Evolutionary conservation across 2,113 vertebrate species (phyloP).

Genomic region (Pluvialis apricaria): DNA sequence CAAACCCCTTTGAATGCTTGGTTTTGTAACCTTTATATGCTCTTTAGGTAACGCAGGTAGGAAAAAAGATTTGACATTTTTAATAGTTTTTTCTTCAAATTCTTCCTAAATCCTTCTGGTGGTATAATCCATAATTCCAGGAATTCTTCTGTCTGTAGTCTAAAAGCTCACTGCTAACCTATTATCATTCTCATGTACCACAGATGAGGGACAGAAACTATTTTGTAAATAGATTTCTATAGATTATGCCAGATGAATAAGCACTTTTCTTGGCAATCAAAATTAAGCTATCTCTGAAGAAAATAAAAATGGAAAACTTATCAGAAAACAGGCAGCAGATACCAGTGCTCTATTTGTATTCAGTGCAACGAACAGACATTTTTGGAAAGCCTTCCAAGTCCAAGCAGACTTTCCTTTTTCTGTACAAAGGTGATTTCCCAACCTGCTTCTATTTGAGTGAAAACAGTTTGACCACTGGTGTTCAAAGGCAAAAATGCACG

Average conservation of each 20-base stretch:
- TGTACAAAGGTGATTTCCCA: not conserved
- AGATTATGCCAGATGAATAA: not conserved
- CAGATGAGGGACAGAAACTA: not conserved
- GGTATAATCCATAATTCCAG: not conserved
- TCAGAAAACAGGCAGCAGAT: not conserved
- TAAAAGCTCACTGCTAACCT: not conserved
- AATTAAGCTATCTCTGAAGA: not conserved
- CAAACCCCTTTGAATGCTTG: not conserved
- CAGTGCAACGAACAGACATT: not conserved
- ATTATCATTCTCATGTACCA: not conserved
- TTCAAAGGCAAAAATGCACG: not conserved
- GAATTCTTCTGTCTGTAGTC: not conserved
- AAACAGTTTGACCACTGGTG: not conserved
- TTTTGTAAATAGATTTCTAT: not conserved
- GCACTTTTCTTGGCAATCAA: not conserved
- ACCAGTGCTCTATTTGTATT: not conserved
- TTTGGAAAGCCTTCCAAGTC: not conserved
- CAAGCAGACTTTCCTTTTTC: not conserved
- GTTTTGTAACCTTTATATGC: not conserved
- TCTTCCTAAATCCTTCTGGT: not conserved
- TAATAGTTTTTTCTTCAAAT: constrained; percentile 22
- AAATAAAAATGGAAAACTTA: not conserved
- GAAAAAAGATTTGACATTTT: constrained; percentile 9
- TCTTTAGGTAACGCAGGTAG: not conserved
- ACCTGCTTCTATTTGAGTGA: not conserved